Conservation (phyloP, 1,140 invertebrate species). For the Drosophila kikkawai region DNA sequence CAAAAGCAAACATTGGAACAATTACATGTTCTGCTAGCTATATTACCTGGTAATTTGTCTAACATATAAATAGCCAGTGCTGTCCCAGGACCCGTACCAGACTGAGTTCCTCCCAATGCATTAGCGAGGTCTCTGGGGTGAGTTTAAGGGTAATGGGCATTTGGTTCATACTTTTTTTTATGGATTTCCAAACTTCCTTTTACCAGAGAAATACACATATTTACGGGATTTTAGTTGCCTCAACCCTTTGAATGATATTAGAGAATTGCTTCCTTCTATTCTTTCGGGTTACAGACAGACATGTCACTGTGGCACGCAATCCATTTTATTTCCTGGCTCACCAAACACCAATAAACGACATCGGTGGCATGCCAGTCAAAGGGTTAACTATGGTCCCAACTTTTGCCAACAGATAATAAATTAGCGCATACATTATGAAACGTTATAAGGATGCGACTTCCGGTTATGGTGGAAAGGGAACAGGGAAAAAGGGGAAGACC, state of each 20-base stretch:
- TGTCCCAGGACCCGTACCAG: conserved; percentile 2
- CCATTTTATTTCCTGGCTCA: conserved; percentile 14
- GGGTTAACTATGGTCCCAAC: conserved; percentile 69
- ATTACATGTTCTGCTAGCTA: conserved; percentile 63
- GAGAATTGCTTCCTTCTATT: background rate
- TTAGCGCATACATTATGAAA: conserved; percentile 82
- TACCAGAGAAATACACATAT: background rate
- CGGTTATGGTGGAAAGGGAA: conserved; percentile 34
- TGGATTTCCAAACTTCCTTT: background rate
- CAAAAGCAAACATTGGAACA: conserved; percentile 70
- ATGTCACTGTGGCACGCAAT: conserved; percentile 55
- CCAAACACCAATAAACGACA: conserved; percentile 24
- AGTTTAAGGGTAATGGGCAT: conserved; percentile 5
- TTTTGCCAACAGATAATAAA: conserved; percentile 82
- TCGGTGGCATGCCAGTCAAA: conserved; percentile 57
- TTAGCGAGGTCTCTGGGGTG: conserved; percentile 41
- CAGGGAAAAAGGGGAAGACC: conserved; percentile 1
- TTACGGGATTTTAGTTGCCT: background rate
- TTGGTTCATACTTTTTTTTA: background rate
- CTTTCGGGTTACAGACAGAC: conserved; percentile 13
- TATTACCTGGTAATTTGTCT: conserved; percentile 80
- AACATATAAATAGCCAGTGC: conserved; percentile 69
- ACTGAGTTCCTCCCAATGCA: conserved; percentile 55
- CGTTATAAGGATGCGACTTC: conserved; percentile 74
- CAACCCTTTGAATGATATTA: conserved; percentile 27